Base-by-base conservation (phyloP, 2,888 invertebrate genomes). In the Plebejus melissa region DNA sequence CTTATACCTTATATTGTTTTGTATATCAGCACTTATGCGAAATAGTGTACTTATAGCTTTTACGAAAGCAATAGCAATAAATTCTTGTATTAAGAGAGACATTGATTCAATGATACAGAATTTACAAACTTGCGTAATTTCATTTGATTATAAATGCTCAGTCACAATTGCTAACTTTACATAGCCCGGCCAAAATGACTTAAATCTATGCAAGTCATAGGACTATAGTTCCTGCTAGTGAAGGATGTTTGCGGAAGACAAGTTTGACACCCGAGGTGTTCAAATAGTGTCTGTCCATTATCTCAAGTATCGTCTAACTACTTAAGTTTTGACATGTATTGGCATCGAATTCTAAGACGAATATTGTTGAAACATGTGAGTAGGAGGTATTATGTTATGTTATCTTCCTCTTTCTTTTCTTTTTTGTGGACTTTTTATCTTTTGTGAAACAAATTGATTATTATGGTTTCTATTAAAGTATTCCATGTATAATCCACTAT, bases 241-340 rank as follows among this genome's bases (percentile, higher is more conserved):
- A 50, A 72, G 72, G 72, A 72, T 72, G 72, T 72, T 50, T 72
- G 72, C 32, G 6, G 9, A 11, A 32, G 72, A 54, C 22, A 50
- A 32, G 50, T 72, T 50, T 72, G 72, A 72, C 72, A 72, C 16
- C 2, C 54, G 72, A 71, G 71, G 46, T 72, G 72, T 54, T 72
- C 54, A 54, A 54, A 72, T 36, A 72, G 72, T 22, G 50, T 36
- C 32, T 28, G 72, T 72, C 72, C 72, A 72, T 72, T 72, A 72
- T 72, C 72, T 28, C 50, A 32, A 72, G 32, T 54, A 72, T 72
- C 72, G 50, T 32, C 50, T 72, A 50, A 72, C 72, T 28, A 54
- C 72, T 72, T 72, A 72, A 72, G 72, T 72, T 72, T 72, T 54
- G 54, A 50, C 72, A 13, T 72, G 72, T 72, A 72, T 72, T 72